Conservation (phyloP, 1,140 invertebrate species). For the Drosophila gunungcola region DNA sequence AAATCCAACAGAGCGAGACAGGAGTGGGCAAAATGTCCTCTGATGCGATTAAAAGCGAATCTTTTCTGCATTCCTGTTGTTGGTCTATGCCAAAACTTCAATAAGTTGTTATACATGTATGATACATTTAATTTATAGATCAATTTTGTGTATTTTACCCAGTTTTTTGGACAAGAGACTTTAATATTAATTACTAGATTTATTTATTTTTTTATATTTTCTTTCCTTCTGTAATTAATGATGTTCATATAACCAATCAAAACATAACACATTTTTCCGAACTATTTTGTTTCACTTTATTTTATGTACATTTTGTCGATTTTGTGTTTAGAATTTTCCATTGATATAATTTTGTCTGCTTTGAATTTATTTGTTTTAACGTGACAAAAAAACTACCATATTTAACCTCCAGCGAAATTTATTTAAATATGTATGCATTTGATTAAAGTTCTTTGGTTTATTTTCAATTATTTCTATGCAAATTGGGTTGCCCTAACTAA, state of each 20-base stretch:
- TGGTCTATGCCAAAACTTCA: slow-evolving; percentile 41
- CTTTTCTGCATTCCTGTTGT: slow-evolving; percentile 55
- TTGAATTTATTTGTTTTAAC: slow-evolving; percentile 19
- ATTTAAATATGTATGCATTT: slow-evolving; percentile 38
- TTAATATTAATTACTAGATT: neutral
- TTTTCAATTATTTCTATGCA: slow-evolving; percentile 38
- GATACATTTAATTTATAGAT: neutral
- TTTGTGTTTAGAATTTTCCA: slow-evolving; percentile 9
- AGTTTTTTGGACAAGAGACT: neutral
- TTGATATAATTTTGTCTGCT: slow-evolving; percentile 6
- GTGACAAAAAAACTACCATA: slow-evolving; percentile 1
- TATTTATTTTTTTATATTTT: neutral
- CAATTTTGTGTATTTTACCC: neutral
- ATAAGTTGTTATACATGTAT: slow-evolving; percentile 32
- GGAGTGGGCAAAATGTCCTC: slow-evolving; percentile 16
- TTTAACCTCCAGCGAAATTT: slow-evolving; percentile 24
- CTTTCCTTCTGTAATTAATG: neutral
- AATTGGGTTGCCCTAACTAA: slow-evolving; percentile 1
- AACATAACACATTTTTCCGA: neutral
- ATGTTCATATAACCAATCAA: neutral
- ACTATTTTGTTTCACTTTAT: slow-evolving; percentile 1
- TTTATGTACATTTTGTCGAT: slow-evolving; percentile 7
- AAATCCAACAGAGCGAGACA: slow-evolving; percentile 27
- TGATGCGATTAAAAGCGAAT: slow-evolving; percentile 78
- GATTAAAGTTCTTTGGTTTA: slow-evolving; percentile 32